Evolutionary conservation across 2,113 vertebrate species (phyloP).

Genomic region (Marmota monax): DNA sequence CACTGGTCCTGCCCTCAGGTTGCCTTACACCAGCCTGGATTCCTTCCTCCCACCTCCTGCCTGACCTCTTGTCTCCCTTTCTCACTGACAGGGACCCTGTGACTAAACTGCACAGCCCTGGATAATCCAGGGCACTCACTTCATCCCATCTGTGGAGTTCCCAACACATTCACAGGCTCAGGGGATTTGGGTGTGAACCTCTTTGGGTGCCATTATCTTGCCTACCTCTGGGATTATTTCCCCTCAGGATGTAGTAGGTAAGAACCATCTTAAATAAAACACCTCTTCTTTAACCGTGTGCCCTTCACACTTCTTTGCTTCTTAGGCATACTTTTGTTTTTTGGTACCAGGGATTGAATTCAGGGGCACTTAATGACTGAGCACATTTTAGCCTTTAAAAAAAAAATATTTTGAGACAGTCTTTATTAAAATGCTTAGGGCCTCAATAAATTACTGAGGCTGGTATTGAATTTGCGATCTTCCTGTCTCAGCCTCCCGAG

Average conservation of each 20-base stretch:
- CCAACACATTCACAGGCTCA: not conserved
- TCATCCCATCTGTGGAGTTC: not conserved
- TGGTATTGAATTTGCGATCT: too few relatives aligned
- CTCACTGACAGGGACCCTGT: not conserved
- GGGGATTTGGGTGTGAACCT: not conserved
- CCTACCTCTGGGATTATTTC: not conserved
- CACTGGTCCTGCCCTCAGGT: not conserved
- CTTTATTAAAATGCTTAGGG: too few relatives aligned
- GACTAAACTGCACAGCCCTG: not conserved
- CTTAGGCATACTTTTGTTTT: not conserved
- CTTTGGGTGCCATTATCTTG: not conserved
- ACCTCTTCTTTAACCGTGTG: not conserved
- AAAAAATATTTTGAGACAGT: too few relatives aligned
- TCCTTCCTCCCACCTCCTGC: rapidly evolving
- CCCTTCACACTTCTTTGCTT: not conserved
- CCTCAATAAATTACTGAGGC: too few relatives aligned
- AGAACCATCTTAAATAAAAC: not conserved
- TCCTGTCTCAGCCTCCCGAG: too few relatives aligned
- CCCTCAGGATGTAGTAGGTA: not conserved
- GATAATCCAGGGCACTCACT: not conserved
- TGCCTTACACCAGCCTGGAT: not conserved
- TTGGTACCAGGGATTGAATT: too few relatives aligned
- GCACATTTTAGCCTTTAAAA: too few relatives aligned
- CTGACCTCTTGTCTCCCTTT: not conserved
- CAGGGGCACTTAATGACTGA: too few relatives aligned